Evolutionary conservation across 2,888 invertebrate genomes (phyloP), one percentile per base, ranked within the genome.

Genomic region (Plemyria rubiginata): DNA sequence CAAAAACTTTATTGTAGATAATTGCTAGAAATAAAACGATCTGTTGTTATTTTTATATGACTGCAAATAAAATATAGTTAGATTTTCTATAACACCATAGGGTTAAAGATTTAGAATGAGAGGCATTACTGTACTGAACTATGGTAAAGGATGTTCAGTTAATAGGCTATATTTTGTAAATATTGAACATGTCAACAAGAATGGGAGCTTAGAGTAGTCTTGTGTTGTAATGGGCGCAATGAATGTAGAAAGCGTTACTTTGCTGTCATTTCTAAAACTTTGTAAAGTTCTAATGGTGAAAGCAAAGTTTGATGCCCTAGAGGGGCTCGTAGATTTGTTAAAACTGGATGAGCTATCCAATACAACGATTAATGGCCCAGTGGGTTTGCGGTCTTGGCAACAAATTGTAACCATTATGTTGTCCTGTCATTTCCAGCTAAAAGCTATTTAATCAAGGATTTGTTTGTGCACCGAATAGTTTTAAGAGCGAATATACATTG

Each of bases 31-130:
- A 83, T 79, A 74, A 74, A 82, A 86, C 83, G 76, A 84, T 91
- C 82, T 88, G 89, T 91, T 92, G 87, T 92, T 92, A 92, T 90
- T 92, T 92, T 92, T 92, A 89, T 92, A 92, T 90, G 90, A 89
- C 84, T 90, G 88, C 91, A 89, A 90, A 84, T 84, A 81, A 87
- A 81, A 84, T 87, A 88, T 86, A 88, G 77, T 82, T 90, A 91
- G 91, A 87, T 91, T 92, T 92, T 91, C 87, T 92, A 90, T 68
- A 81, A 87, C 86, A 88, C 86, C 75, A 77, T 91, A 91, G 87
- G 79, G 59, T 88, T 81, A 73, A 55, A 51, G 2, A 67, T 70
- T 76, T 77, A 78, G 77, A 74, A 74, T 70, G 67, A 32, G 43
- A 71, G 67, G 55, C 48, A 60, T 52, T 57, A 54, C 60, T 58